Evolutionary conservation across 1,140 invertebrate species (phyloP).

Genomic region (Hermetia illucens): DNA sequence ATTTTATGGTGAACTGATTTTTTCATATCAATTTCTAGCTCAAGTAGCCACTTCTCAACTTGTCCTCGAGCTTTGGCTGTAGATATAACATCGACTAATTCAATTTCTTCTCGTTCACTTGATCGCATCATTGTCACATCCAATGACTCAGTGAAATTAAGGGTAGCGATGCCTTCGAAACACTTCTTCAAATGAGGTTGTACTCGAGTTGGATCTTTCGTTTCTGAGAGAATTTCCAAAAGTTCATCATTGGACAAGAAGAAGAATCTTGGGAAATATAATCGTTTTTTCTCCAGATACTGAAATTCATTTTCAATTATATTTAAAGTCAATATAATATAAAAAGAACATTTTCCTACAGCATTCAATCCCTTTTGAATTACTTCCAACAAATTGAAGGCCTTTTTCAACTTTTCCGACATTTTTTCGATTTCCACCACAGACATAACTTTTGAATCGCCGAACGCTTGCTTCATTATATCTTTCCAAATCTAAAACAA

Average conservation of each 20-base stretch:
- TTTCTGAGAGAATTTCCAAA: constrained; percentile 90
- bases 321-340: not conserved
- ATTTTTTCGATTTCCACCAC: constrained; percentile 88
- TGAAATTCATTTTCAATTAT: constrained; percentile 16
- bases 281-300: constrained; percentile 89
- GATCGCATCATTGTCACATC: constrained; percentile 86
- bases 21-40: constrained; percentile 85
- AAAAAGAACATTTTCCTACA: constrained; percentile 3
- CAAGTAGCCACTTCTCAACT: constrained; percentile 93
- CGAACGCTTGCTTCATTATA: constrained; percentile 73
- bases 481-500: constrained; percentile 64
- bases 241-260: constrained; percentile 95
- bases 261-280: constrained; percentile 93
- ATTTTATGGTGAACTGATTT: constrained; percentile 65
- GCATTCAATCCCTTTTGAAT: constrained; percentile 86
- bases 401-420: constrained; percentile 79
- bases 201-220: constrained; percentile 90
- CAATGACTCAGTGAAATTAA: constrained; percentile 73
- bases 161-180: constrained; percentile 80
- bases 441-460: constrained; percentile 67
- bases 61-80: constrained; percentile 81
- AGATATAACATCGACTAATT: constrained; percentile 64
- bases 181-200: constrained; percentile 97
- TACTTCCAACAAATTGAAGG: constrained; percentile 70
- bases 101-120: constrained; percentile 69